Evolutionary conservation across 2,888 invertebrate genomes (phyloP).

Genomic region (Euclidia mi): DNA sequence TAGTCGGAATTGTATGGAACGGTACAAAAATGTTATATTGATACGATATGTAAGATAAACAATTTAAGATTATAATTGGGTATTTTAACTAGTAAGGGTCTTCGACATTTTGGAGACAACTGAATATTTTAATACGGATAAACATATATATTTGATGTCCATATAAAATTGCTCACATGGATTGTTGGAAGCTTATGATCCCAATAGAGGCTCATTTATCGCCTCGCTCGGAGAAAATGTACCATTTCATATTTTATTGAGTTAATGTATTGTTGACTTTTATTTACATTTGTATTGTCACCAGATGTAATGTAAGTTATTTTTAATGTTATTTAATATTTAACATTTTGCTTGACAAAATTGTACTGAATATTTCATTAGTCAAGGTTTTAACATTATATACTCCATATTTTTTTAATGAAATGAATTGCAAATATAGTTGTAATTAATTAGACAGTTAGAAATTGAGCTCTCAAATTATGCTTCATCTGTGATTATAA

Average conservation of each 20-base stretch:
- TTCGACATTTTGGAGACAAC: constrained; percentile 33
- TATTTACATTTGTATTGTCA: constrained; percentile 58
- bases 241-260: constrained; percentile 49
- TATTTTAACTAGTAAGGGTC: constrained; percentile 41
- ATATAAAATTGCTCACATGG: constrained; percentile 50
- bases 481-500: constrained; percentile 87
- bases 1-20: constrained; percentile 56
- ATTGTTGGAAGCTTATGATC: constrained; percentile 30
- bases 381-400: constrained; percentile 61
- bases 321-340: constrained; percentile 68
- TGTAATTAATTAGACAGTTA: constrained; percentile 55
- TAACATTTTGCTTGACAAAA: constrained; percentile 67
- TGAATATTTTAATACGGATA: constrained; percentile 27
- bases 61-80: constrained; percentile 46
- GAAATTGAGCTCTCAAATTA: constrained; percentile 80
- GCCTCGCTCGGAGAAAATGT: constrained; percentile 41
- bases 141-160: constrained; percentile 32
- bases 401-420: constrained; percentile 51
- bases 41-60: constrained; percentile 52
- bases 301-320: constrained; percentile 62
- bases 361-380: constrained; percentile 68
- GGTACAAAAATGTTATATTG: constrained; percentile 52
- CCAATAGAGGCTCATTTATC: constrained; percentile 38
- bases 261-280: constrained; percentile 61
- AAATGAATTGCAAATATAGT: constrained; percentile 50